Evolutionary conservation across 2,113 vertebrate species (phyloP).

Genomic region (Oncorhynchus tshawytscha): DNA sequence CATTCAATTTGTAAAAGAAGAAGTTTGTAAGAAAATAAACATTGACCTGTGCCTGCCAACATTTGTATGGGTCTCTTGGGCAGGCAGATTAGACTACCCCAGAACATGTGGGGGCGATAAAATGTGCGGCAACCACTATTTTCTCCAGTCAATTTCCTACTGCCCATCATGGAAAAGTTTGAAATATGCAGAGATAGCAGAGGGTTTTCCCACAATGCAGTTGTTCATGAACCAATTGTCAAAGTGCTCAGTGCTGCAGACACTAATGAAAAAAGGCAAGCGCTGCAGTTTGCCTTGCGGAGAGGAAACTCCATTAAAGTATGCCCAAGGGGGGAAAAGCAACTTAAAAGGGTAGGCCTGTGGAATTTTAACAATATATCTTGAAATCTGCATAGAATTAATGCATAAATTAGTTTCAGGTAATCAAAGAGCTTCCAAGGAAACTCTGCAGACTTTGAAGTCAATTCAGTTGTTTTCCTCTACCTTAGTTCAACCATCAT

Average conservation of each 20-base stretch:
- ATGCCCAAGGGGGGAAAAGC: constrained; percentile 4
- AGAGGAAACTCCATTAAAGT: constrained; percentile 1
- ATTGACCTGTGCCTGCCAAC: neutral
- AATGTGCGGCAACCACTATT: neutral
- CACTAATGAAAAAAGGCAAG: constrained; percentile 7
- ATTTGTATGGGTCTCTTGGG: neutral
- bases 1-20: too few relatives aligned
- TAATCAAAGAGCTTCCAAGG: too few relatives aligned
- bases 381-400: neutral
- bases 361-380: neutral
- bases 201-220: constrained; percentile 16
- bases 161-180: neutral
- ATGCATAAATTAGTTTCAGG: too few relatives aligned
- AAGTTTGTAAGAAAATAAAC: neutral
- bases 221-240: constrained; percentile 1
- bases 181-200: constrained; percentile 15
- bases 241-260: neutral
- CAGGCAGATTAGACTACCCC: neutral
- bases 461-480: too few relatives aligned
- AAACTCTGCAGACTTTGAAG: too few relatives aligned
- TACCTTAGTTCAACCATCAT: too few relatives aligned
- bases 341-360: neutral
- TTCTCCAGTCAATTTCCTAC: constrained; percentile 3
- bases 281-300: constrained; percentile 23
- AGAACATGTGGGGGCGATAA: neutral